Percentiles rank a stretch among this genome's conserved stretches.
phyloP scores from a whole-genome alignment of 2,888 invertebrate genomes.

The Nasonovia ribisnigri region DNA sequence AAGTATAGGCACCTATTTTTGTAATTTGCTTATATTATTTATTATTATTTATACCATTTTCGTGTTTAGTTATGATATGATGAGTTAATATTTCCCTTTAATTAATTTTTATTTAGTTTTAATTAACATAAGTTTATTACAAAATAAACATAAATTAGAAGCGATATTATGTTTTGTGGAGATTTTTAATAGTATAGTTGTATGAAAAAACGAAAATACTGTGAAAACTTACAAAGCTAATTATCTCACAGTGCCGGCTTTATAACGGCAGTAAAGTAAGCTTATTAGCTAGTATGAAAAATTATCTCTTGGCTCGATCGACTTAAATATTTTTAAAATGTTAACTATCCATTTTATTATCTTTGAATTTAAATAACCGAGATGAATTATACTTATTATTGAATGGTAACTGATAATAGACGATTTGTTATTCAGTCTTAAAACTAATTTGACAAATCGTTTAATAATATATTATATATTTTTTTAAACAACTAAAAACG shows the following conservation, averaged over 20 bases:
- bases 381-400: not conserved
- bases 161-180: not conserved
- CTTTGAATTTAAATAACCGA: not conserved
- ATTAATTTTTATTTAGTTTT: conserved; percentile 14
- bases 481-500: not conserved
- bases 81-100: not conserved
- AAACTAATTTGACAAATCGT: not conserved
- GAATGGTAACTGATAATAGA: not conserved
- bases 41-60: not conserved
- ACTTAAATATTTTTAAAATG: not conserved
- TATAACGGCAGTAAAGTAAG: not conserved
- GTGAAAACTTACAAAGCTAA: not conserved
- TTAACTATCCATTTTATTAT: not conserved
- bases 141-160: not conserved
- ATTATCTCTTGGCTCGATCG: not conserved
- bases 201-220: not conserved
- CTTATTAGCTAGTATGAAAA: not conserved
- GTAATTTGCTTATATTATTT: not conserved
- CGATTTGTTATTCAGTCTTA: not conserved
- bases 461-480: not conserved
- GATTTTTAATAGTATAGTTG: not conserved
- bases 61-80: not conserved
- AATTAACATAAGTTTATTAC: not conserved
- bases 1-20: not conserved
- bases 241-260: not conserved